Conservation (phyloP, 2,113 vertebrate genomes). For the Lophochroa leadbeateri region DNA sequence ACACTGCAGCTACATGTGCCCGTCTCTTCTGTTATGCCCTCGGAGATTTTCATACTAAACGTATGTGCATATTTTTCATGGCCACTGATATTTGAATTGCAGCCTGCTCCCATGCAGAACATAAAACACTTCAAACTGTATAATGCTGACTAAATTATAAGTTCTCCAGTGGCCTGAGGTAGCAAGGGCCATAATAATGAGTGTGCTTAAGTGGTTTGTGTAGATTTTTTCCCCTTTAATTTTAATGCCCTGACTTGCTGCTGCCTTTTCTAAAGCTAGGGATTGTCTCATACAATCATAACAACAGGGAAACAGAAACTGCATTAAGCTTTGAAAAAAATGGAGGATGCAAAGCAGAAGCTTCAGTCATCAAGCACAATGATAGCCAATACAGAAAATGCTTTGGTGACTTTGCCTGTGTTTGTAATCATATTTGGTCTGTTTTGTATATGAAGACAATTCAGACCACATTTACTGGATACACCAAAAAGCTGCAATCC, state of each 20-base stretch:
- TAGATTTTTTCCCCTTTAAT: slow-evolving; percentile 66
- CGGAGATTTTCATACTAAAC: slow-evolving; percentile 96
- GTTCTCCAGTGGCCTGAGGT: slow-evolving; percentile 89
- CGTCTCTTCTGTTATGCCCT: slow-evolving; percentile 88
- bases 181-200: slow-evolving; percentile 92
- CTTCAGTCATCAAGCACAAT: neutral
- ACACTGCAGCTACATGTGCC: slow-evolving; percentile 86
- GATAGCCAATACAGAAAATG: neutral
- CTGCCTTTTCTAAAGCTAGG: slow-evolving; percentile 46
- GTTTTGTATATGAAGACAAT: neutral
- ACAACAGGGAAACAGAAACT: slow-evolving; percentile 49
- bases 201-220: slow-evolving; percentile 86
- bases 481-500: neutral
- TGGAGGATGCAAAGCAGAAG: slow-evolving; percentile 25
- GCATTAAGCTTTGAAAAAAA: slow-evolving; percentile 46
- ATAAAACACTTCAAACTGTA: slow-evolving; percentile 96
- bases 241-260: slow-evolving; percentile 66
- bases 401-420: neutral
- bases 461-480: neutral
- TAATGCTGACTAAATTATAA: slow-evolving; percentile 95
- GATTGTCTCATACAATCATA: slow-evolving; percentile 59
- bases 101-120: slow-evolving; percentile 86
- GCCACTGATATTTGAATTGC: slow-evolving; percentile 94
- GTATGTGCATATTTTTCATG: slow-evolving; percentile 99
- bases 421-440: neutral